phyloP scores from a whole-genome alignment of 2,113 vertebrate genomes.

The Eclectus roratus region DNA sequence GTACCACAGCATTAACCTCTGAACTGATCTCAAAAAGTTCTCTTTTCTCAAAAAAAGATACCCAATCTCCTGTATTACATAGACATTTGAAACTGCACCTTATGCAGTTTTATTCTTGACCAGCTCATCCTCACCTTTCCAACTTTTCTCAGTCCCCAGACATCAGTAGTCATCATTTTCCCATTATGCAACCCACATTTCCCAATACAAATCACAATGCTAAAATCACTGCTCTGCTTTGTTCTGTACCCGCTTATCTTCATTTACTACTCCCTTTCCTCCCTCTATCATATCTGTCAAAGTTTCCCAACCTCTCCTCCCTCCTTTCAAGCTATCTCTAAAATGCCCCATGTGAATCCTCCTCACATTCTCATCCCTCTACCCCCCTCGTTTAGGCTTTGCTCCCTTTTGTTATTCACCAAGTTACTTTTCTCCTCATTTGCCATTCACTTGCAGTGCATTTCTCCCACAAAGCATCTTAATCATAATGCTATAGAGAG shows the following conservation, averaged over 20 bases:
- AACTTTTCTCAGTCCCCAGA: not conserved
- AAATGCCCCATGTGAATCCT: not conserved
- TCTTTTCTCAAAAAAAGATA: not conserved
- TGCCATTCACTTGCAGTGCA: not conserved
- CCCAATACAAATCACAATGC: not conserved
- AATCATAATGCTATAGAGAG: not conserved
- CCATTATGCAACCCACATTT: not conserved
- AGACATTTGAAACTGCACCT: not conserved
- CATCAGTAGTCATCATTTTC: not conserved
- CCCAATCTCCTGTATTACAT: not conserved
- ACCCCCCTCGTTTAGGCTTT: not conserved
- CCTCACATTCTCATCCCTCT: not conserved
- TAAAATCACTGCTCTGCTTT: constrained; percentile 29
- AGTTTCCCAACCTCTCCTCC: constrained; percentile 8
- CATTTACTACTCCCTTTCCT: not conserved
- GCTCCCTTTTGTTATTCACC: not conserved
- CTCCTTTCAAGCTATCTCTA: not conserved
- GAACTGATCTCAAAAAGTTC: not conserved
- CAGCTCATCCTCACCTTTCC: not conserved
- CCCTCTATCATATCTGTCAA: not conserved
- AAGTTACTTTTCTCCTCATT: not conserved
- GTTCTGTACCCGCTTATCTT: constrained; percentile 10
- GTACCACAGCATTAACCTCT: not conserved
- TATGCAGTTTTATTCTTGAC: not conserved
- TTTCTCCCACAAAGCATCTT: not conserved